These are phyloP conservation scores for Theretra japonica DNA, from an alignment of 2,888 invertebrate genomes.

Conservation along the genomic window DNA sequence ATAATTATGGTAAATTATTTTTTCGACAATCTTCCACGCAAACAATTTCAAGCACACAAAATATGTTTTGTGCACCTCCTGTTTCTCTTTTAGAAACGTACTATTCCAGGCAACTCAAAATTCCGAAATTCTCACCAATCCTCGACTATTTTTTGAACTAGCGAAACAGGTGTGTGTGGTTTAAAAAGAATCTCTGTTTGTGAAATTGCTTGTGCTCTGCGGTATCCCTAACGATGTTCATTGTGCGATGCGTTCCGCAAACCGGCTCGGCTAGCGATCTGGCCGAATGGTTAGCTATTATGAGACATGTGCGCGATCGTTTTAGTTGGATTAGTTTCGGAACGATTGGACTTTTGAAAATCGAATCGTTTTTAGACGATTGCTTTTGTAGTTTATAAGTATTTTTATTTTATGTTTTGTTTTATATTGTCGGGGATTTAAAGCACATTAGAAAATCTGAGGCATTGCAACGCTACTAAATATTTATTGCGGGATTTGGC, in stretches of 20 bases:
- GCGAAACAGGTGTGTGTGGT: slow-evolving; percentile 20
- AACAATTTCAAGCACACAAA: too few relatives aligned
- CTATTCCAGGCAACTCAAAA: background rate
- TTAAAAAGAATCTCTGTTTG: slow-evolving; percentile 24
- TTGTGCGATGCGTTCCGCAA: slow-evolving; percentile 22
- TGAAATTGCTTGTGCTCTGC: slow-evolving; percentile 13
- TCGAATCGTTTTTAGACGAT: background rate
- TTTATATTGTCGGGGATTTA: background rate
- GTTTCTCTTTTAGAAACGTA: background rate
- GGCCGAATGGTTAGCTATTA: slow-evolving; percentile 25
- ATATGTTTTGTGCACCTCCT: too few relatives aligned
- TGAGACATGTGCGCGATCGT: slow-evolving; percentile 13
- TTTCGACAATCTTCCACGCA: too few relatives aligned
- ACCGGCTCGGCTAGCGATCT: slow-evolving; percentile 13
- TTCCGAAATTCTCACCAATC: background rate
- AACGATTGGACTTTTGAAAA: slow-evolving; percentile 19
- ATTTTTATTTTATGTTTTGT: background rate
- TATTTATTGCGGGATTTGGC: too few relatives aligned
- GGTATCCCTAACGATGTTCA: slow-evolving; percentile 23
- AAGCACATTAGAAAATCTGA: background rate
- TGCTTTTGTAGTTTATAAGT: background rate
- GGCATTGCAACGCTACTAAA: background rate
- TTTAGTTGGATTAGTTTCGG: slow-evolving; percentile 25
- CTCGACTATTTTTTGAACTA: slow-evolving; percentile 5
- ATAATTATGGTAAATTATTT: too few relatives aligned